A percentile compares a stretch with the other conserved stretches of the same genome.
Conservation (phyloP, 2,888 invertebrate species). For the Drosophila austrosaltans region DNA sequence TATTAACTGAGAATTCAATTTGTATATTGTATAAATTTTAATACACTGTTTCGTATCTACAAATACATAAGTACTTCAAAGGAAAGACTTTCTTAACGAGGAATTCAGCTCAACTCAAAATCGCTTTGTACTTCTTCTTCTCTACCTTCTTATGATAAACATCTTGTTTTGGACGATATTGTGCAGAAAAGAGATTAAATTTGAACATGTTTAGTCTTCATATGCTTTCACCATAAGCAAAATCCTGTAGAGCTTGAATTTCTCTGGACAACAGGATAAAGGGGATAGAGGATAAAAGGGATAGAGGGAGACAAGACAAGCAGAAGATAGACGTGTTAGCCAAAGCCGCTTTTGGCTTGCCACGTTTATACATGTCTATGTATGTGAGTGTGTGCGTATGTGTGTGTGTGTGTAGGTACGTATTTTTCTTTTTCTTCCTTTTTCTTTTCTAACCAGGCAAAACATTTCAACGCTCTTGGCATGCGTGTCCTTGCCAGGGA, state of each 20-base stretch:
- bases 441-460: slow-evolving; percentile 8
- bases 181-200: slow-evolving; percentile 38
- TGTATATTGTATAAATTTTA: too few relatives aligned
- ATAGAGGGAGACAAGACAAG: slow-evolving; percentile 4
- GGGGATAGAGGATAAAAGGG: background rate
- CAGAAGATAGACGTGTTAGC: slow-evolving; percentile 30
- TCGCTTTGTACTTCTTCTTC: background rate
- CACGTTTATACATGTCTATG: slow-evolving; percentile 6
- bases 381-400: background rate
- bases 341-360: slow-evolving; percentile 24
- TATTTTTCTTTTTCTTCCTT: slow-evolving; percentile 8
- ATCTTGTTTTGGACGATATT: slow-evolving; percentile 4
- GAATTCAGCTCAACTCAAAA: background rate
- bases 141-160: slow-evolving; percentile 1
- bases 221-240: slow-evolving; percentile 38
- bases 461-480: slow-evolving; percentile 23
- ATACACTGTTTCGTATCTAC: too few relatives aligned
- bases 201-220: slow-evolving; percentile 46
- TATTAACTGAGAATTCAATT: too few relatives aligned
- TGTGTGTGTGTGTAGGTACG: background rate
- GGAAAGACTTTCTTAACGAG: background rate
- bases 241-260: slow-evolving; percentile 47
- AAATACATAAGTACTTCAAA: background rate
- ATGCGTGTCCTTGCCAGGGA: slow-evolving; percentile 42
- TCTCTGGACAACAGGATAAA: slow-evolving; percentile 39